Evolutionary conservation across 2,888 invertebrate species (phyloP), one percentile per base, ranked within the genome.

Genomic region (Anthophora plumipes): DNA sequence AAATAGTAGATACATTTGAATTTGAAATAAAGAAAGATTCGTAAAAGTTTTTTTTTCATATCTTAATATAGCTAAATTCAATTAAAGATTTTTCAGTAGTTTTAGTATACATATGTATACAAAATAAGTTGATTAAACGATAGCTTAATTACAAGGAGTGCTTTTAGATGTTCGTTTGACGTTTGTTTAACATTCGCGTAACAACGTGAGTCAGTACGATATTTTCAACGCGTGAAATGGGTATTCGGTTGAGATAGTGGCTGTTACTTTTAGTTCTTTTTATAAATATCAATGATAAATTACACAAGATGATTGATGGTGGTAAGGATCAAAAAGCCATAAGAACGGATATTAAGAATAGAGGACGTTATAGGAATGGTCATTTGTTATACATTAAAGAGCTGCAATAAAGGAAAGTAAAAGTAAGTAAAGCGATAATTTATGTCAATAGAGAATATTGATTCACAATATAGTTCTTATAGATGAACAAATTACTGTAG

Each of bases 281-380:
- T 25, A 25, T 9, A 25, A 25, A 31, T 68, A 55, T 46, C 68
- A 37, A 14, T 68, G 68, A 68, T 68, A 57, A 57, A 68, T 68
- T 68, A 46, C 46, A 31, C 41, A 46, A n/a, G 46, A 31, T 68
- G 68, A 68, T 68, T 68, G 43, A 68, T 68, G 57, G 37, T 9
- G 37, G 12, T 31, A 46, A 43, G 46, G 55, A 68, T 68, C 68
- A 68, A 22, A 39, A 57, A 57, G 46, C 57, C 57, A 31, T n/a
- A 20, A 37, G 46, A 7, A 43, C 12, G 57, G 46, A 31, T 68
- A 68, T 68, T 68, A 68, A 68, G 43, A 68, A 68, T 68, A 46
- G 14, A 31, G 43, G 43, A 46, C 43, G 68, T 57, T 57, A 20
- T 22, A 8, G 5, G 57, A 67, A 22, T 25, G 43, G 25, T 39